Conservation (phyloP, 2,113 vertebrate species). For the Siphamia tubifer region DNA sequence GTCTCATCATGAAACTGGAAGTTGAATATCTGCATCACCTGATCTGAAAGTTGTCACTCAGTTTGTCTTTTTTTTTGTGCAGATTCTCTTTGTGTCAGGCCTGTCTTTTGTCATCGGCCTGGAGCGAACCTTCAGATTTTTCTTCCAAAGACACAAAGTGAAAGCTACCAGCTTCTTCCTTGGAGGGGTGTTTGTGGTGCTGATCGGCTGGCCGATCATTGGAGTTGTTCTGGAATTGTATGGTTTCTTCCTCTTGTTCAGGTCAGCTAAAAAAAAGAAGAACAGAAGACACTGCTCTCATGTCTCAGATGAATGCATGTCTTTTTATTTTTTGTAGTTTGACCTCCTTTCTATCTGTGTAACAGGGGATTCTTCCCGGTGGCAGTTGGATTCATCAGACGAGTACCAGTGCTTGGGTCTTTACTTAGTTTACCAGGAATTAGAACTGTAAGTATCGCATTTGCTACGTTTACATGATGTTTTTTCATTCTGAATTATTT, state of each 20-base stretch:
- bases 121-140: constrained; percentile 97
- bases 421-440: constrained; percentile 96
- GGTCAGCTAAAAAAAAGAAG: constrained; percentile 74
- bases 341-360: neutral
- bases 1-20: constrained; percentile 35
- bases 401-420: constrained; percentile 93
- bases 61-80: neutral
- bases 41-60: neutral
- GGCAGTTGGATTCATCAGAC: constrained; percentile 94
- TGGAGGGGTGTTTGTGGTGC: constrained; percentile 93
- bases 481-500: no score
- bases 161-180: constrained; percentile 97
- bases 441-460: constrained; percentile 86
- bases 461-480: no score
- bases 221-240: constrained; percentile 97
- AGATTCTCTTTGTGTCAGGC: constrained; percentile 97
- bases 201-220: constrained; percentile 95
- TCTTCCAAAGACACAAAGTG: constrained; percentile 97
- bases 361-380: constrained; percentile 97
- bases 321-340: neutral
- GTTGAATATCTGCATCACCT: neutral
- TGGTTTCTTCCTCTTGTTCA: constrained; percentile 97
- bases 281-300: neutral
- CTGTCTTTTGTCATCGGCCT: constrained; percentile 96
- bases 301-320: neutral